Conservation (phyloP, 2,113 vertebrate species). For the Paracanthobrama guichenoti region DNA sequence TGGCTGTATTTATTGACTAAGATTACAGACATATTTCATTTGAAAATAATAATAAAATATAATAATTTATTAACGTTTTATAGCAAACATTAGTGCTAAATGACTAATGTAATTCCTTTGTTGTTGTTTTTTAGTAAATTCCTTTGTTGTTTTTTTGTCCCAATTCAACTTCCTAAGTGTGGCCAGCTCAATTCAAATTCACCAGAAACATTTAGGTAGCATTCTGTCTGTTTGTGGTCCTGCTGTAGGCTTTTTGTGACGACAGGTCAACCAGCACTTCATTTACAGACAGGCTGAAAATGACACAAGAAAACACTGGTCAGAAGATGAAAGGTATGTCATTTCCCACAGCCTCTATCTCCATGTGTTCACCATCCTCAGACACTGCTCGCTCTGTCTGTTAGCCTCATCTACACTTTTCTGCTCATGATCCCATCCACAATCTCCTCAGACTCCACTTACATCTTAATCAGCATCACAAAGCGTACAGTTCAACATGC, state of each 20-base stretch:
- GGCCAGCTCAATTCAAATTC: not conserved
- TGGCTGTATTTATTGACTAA: no score
- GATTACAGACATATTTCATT: no score
- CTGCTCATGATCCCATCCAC: slow-evolving; percentile 36
- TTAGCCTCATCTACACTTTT: slow-evolving; percentile 33
- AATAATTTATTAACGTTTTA: not conserved
- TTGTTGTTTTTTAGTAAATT: not conserved
- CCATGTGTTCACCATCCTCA: slow-evolving; percentile 14
- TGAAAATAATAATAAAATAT: not conserved
- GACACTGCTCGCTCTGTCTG: slow-evolving; percentile 21
- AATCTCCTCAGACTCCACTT: slow-evolving; percentile 39
- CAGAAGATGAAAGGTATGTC: slow-evolving; percentile 43
- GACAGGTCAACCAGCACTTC: not conserved
- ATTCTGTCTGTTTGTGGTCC: not conserved
- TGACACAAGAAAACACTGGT: not conserved
- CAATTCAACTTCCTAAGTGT: not conserved
- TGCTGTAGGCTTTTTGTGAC: not conserved
- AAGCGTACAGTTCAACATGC: slow-evolving; percentile 45
- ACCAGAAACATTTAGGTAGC: not conserved
- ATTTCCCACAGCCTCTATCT: slow-evolving; percentile 63
- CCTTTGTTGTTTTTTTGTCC: not conserved
- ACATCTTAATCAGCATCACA: slow-evolving; percentile 54
- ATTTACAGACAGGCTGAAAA: not conserved
- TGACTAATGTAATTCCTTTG: not conserved
- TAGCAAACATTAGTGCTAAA: not conserved